Evolutionary conservation across 1,140 invertebrate species (phyloP), one percentile per base, ranked within the genome.

Genomic region (Chlorops oryzae): DNA sequence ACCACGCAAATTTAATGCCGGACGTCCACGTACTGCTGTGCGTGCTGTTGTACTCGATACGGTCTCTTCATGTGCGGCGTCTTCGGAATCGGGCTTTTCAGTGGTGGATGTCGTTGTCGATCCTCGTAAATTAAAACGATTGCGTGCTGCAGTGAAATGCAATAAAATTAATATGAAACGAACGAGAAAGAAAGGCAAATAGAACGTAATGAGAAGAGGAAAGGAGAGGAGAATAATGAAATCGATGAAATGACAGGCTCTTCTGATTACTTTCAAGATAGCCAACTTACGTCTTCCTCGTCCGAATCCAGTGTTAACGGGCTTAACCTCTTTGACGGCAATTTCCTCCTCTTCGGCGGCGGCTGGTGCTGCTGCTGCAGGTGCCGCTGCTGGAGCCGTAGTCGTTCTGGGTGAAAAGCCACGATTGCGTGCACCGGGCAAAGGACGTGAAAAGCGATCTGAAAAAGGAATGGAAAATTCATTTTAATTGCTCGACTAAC

Each of bases 1-100:
- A 51, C 71, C 67, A 32, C 71, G 65, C 0, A 82, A 52, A 54
- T 79, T 81, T 2, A 84, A 64, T 32, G 77, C 75, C 3, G 78
- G 76, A 10, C 79, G 78, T 5, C 78, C 77, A 52, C 81, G 74
- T 24, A 80, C 59, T 0, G 61, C 37, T 9, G 61, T 51, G 18
- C 56, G 57, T 10, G 59, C 60, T n/a, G 68, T 72, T 1, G 77
- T 76, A 54, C 77, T 75, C 1, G 64, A 49, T 5, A 55, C 45
- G 32, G 60, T 63, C 1, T 59, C 54, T 1, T 67, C 55, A 34
- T 17, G 47, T 40, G 61, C 66, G 18, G 64, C 58, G 4, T 57
- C 66, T 6, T 60, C 59, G 32, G 56, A 60, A 17, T 67, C 62
- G 42, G 51, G 55, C 6, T 57, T 60, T 46, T 64, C 65, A 13